Percentiles rank a stretch among this genome's conserved stretches.
These are phyloP conservation scores for Diaphora mendica DNA, from an alignment of 2,888 invertebrate species.

Conservation along the genomic window DNA sequence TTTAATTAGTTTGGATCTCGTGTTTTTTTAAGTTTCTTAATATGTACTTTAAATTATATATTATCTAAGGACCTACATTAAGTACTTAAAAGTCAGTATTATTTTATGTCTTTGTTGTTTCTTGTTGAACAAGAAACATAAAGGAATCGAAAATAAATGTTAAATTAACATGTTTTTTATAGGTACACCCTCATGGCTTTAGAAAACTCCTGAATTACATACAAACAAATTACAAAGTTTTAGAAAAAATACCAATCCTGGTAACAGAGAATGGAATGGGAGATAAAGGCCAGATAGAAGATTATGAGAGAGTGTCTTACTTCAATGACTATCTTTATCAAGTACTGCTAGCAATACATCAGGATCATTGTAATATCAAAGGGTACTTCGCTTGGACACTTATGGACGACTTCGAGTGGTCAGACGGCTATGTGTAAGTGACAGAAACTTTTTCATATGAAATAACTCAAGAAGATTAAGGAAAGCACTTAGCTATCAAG, in stretches of 20 bases:
- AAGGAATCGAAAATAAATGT: background rate
- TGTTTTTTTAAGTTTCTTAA: background rate
- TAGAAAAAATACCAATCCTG: conserved; percentile 46
- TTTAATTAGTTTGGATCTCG: background rate
- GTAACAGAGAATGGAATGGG: conserved; percentile 84
- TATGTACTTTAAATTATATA: background rate
- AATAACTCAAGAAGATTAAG: background rate
- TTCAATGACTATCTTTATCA: conserved; percentile 65
- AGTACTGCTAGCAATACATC: conserved; percentile 62
- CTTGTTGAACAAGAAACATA: too few relatives aligned
- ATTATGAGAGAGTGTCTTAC: conserved; percentile 66
- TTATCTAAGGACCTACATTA: too few relatives aligned
- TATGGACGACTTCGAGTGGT: conserved; percentile 88
- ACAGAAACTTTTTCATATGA: background rate
- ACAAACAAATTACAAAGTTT: conserved; percentile 82
- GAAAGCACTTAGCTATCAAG: background rate
- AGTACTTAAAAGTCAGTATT: too few relatives aligned
- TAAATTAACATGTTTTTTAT: conserved; percentile 15
- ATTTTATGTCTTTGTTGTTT: too few relatives aligned
- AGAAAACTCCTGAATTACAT: conserved; percentile 88
- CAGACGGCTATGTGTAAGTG: conserved; percentile 56
- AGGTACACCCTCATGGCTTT: conserved; percentile 88
- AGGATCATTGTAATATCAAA: conserved; percentile 67
- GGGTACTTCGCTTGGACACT: conserved; percentile 86
- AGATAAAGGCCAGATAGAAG: conserved; percentile 67